Conservation (phyloP, 2,797 vertebrate genomes). For the Poecilia gillii region DNA sequence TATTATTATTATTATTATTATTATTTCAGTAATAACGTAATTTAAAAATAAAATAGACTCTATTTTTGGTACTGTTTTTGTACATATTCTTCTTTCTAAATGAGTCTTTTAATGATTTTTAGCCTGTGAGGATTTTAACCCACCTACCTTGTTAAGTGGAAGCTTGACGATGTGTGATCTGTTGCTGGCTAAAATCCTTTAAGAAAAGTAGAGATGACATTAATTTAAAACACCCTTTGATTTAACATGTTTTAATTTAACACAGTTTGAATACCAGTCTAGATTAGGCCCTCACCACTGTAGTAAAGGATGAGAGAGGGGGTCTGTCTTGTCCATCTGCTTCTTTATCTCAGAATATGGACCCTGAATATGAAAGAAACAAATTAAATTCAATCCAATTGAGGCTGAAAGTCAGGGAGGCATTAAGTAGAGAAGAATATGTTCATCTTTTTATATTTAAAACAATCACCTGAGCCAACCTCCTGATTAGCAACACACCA, state of each 20-base stretch:
- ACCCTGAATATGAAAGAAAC: constrained; percentile 78
- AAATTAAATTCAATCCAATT: background rate
- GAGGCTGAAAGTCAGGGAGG: background rate
- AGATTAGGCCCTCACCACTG: constrained; percentile 85
- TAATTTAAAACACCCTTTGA: constrained; percentile 8
- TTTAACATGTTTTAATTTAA: background rate
- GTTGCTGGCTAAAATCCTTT: constrained; percentile 97
- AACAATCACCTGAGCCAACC: constrained; percentile 90
- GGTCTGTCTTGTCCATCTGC: constrained; percentile 95
- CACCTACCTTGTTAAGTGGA: constrained; percentile 88
- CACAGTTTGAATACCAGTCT: background rate
- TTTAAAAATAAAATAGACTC: no score
- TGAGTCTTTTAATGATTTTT: no score
- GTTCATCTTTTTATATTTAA: constrained; percentile 16
- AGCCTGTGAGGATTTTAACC: background rate
- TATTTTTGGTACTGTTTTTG: no score
- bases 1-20: no score
- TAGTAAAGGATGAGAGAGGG: constrained; percentile 91
- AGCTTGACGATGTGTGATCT: constrained; percentile 97
- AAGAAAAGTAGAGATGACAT: constrained; percentile 51
- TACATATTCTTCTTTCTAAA: no score
- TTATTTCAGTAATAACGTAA: no score
- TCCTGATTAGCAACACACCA: constrained; percentile 90
- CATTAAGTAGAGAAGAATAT: background rate
- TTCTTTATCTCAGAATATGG: constrained; percentile 95